Evolutionary conservation across 1,140 invertebrate species (phyloP).

Genomic region (Drosophila leontia): DNA sequence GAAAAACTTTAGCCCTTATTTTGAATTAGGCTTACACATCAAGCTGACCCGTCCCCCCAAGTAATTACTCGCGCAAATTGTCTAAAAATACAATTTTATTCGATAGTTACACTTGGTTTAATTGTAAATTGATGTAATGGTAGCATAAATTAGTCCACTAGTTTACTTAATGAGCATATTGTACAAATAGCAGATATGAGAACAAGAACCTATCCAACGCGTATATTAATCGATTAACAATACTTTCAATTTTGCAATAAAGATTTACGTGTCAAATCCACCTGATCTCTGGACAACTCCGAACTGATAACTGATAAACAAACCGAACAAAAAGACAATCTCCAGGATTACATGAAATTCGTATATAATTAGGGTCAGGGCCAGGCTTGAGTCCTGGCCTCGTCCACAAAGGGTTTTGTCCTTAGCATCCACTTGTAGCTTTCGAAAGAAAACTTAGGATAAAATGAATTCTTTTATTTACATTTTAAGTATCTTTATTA

Average conservation of each 20-base stretch:
- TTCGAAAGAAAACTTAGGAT: neutral
- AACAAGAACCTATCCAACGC: slow-evolving; percentile 64
- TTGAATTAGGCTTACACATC: slow-evolving; percentile 15
- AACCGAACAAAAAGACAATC: slow-evolving; percentile 45
- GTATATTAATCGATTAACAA: slow-evolving; percentile 41
- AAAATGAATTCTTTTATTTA: neutral
- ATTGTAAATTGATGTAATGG: slow-evolving; percentile 47
- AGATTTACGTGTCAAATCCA: slow-evolving; percentile 19
- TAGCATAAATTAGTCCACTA: slow-evolving; percentile 79
- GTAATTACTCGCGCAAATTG: slow-evolving; percentile 62
- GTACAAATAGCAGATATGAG: slow-evolving; percentile 78
- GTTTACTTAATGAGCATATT: slow-evolving; percentile 77
- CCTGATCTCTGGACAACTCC: slow-evolving; percentile 2
- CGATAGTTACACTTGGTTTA: slow-evolving; percentile 60
- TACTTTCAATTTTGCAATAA: slow-evolving; percentile 56
- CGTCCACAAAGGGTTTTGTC: slow-evolving; percentile 1
- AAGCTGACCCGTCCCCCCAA: slow-evolving; percentile 40
- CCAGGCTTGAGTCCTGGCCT: slow-evolving; percentile 12
- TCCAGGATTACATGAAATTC: slow-evolving; percentile 76
- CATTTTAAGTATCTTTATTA: neutral
- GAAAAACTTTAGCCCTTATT: neutral
- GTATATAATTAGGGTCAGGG: slow-evolving; percentile 27
- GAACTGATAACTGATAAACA: slow-evolving; percentile 15
- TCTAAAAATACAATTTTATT: slow-evolving; percentile 73
- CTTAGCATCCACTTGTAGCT: slow-evolving; percentile 1